Evolutionary conservation across 2,888 invertebrate species (phyloP).

Genomic region (Callosobruchus maculatus): DNA sequence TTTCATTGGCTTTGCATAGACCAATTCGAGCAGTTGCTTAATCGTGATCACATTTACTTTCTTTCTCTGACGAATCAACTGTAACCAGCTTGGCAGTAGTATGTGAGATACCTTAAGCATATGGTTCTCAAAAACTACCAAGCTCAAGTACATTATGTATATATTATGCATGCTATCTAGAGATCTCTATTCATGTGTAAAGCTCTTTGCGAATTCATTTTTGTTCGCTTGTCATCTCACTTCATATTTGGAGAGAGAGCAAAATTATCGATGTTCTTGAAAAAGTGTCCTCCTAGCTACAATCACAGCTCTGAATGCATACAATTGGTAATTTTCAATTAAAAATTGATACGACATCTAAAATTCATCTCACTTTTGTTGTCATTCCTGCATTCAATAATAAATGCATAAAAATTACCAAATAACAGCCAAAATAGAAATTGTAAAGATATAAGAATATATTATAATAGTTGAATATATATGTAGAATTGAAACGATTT

Average conservation of each 20-base stretch:
- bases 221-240: too few relatives aligned
- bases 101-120: too few relatives aligned
- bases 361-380: slow-evolving; percentile 51
- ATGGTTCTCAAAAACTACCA: too few relatives aligned
- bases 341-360: slow-evolving; percentile 45
- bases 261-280: slow-evolving; percentile 8
- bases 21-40: too few relatives aligned
- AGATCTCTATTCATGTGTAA: background rate
- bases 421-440: slow-evolving; percentile 49
- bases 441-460: slow-evolving; percentile 36
- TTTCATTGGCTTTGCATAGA: too few relatives aligned
- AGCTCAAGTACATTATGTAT: background rate
- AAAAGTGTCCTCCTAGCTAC: slow-evolving; percentile 41
- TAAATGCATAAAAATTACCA: slow-evolving; percentile 48
- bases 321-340: slow-evolving; percentile 36
- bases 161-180: background rate
- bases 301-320: slow-evolving; percentile 48
- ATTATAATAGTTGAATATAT: slow-evolving; percentile 19
- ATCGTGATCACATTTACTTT: too few relatives aligned
- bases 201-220: background rate
- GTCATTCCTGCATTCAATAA: slow-evolving; percentile 47
- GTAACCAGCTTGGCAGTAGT: too few relatives aligned
- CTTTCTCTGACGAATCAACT: too few relatives aligned
- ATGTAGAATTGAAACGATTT: slow-evolving; percentile 8
- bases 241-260: too few relatives aligned